Conservation (phyloP, 1,140 invertebrate species). For the Magallana ariakensis region DNA sequence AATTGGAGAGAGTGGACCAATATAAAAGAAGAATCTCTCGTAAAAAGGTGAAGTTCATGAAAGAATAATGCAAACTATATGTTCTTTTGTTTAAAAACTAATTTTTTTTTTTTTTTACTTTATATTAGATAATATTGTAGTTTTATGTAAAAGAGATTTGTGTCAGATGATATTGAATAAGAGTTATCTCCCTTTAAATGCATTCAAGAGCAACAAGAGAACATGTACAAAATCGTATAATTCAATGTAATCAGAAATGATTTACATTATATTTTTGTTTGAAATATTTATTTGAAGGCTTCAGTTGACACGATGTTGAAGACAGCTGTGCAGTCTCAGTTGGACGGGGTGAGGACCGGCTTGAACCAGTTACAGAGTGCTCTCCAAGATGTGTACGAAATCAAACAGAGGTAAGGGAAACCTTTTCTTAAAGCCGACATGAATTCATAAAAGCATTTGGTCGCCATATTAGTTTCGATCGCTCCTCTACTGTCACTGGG, state of each 20-base stretch:
- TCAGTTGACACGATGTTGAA: conserved; percentile 98
- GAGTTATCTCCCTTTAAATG: conserved; percentile 19
- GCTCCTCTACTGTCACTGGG: no score
- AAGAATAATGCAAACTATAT: no score
- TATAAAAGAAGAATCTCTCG: conserved; percentile 85
- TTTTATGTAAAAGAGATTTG: not conserved
- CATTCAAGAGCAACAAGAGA: not conserved
- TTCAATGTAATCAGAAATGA: no score
- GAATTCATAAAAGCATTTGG: no score
- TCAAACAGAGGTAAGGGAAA: conserved; percentile 85
- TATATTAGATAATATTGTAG: no score
- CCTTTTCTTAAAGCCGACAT: no score
- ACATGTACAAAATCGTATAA: not conserved
- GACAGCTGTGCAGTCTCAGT: conserved; percentile 98
- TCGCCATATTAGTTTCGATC: no score
- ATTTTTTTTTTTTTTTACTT: no score
- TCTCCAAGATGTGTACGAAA: conserved; percentile 88
- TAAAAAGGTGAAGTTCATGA: conserved; percentile 80
- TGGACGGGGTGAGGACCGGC: conserved; percentile 96
- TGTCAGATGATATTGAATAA: not conserved
- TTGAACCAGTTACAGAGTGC: conserved; percentile 90
- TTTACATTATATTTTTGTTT: not conserved
- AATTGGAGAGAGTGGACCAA: conserved; percentile 96
- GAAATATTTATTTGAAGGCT: conserved; percentile 84
- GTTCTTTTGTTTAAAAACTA: no score